phyloP scores from a whole-genome alignment of 37 sponge, comb jelly and placozoan species.

The Corticium candelabrum region DNA sequence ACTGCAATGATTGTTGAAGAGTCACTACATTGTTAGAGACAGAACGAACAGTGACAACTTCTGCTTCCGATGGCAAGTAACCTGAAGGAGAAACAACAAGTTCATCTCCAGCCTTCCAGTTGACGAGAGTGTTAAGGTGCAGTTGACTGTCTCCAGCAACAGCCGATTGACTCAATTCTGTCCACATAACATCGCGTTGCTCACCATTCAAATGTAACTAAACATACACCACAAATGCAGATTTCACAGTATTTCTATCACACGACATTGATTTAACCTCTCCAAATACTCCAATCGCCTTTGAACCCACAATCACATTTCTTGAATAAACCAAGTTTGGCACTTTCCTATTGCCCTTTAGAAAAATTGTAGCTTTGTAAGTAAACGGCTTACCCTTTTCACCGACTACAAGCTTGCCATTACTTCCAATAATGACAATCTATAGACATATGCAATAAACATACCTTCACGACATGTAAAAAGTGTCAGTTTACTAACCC shows the following conservation, averaged over 20 bases:
- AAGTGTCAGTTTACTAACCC: too few species aligned
- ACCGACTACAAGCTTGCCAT: constrained; percentile 45
- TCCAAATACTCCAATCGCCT: constrained; percentile 75
- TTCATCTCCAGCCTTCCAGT: constrained; percentile 59
- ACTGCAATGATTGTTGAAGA: constrained; percentile 31
- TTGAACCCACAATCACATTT: constrained; percentile 53
- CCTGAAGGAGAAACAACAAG: constrained; percentile 67
- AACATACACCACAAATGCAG: constrained; percentile 10
- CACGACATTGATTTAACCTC: too few species aligned
- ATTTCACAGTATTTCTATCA: too few species aligned
- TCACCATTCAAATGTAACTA: constrained; percentile 58
- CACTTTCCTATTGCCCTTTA: constrained; percentile 40
- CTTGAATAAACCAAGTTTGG: constrained; percentile 20
- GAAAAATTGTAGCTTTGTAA: constrained; percentile 39
- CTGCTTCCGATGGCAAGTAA: constrained; percentile 47
- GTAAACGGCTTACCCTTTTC: constrained; percentile 28
- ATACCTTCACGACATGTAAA: too few species aligned
- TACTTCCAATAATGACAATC: constrained; percentile 57
- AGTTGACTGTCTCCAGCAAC: background rate
- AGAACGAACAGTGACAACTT: constrained; percentile 37
- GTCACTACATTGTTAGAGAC: constrained; percentile 18
- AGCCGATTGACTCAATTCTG: constrained; percentile 28
- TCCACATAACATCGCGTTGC: constrained; percentile 28
- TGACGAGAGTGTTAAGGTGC: background rate
- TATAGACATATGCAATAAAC: too few species aligned